A percentile compares a stretch with the other conserved stretches of the same genome.
Conservation (phyloP, 1,140 invertebrate species). For the Penaeus vannamei region DNA sequence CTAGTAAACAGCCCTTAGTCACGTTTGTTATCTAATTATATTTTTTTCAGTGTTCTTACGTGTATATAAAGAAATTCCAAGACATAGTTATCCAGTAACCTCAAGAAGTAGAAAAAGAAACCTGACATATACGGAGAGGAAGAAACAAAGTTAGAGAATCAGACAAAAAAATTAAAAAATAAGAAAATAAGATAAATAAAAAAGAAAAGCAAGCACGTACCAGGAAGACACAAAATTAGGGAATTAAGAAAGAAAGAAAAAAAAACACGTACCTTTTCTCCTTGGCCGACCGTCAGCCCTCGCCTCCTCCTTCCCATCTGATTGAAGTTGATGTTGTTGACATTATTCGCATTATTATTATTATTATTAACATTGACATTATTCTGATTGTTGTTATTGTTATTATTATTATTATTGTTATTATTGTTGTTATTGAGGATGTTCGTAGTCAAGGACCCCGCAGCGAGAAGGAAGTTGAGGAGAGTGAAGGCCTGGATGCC, state of each 20-base stretch:
- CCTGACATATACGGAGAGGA: too few relatives aligned
- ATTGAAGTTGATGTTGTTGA: constrained; percentile 40
- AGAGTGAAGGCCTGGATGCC: constrained; percentile 37
- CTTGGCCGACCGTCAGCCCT: too few relatives aligned
- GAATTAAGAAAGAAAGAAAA: background rate
- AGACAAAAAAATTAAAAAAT: too few relatives aligned
- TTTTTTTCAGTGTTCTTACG: too few relatives aligned
- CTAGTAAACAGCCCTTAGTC: too few relatives aligned
- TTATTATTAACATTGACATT: constrained; percentile 39
- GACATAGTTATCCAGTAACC: too few relatives aligned
- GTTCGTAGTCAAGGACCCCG: constrained; percentile 8
- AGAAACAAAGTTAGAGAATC: too few relatives aligned
- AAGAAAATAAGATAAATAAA: too few relatives aligned
- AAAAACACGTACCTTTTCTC: background rate
- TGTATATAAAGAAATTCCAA: too few relatives aligned
- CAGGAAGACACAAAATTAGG: background rate
- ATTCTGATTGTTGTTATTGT: constrained; percentile 39
- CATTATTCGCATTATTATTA: constrained; percentile 47
- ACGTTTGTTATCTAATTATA: too few relatives aligned
- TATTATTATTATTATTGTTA: constrained; percentile 52
- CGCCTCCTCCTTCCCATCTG: constrained; percentile 32
- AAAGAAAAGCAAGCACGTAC: too few relatives aligned
- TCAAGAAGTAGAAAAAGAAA: too few relatives aligned
- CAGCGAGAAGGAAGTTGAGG: constrained; percentile 42
- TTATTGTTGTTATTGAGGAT: constrained; percentile 46